Percentiles rank a stretch among this genome's conserved stretches.
Conservation (phyloP, 2,888 invertebrate species). For the Rhodophaea formosa region DNA sequence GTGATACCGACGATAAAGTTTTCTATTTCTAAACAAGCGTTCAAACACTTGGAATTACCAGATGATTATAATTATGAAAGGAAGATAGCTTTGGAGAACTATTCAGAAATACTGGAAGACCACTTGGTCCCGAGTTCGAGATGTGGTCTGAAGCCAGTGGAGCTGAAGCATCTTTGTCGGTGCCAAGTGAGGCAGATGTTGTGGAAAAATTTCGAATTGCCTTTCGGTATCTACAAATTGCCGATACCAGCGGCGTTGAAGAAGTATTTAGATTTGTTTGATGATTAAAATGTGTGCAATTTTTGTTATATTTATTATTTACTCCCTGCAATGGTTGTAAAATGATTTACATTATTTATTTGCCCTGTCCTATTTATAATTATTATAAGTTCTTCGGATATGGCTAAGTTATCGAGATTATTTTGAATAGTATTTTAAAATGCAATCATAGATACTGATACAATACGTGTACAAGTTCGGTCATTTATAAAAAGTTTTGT, state of each 20-base stretch:
- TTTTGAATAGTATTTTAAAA: no score
- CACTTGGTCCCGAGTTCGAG: slow-evolving; percentile 82
- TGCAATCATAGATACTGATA: no score
- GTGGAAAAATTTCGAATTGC: slow-evolving; percentile 86
- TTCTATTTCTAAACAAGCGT: slow-evolving; percentile 58
- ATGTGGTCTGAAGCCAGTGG: slow-evolving; percentile 83
- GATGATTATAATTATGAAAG: slow-evolving; percentile 72
- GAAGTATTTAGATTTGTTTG: slow-evolving; percentile 87
- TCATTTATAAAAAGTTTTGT: no score
- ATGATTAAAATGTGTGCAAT: slow-evolving; percentile 75
- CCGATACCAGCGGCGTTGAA: slow-evolving; percentile 84
- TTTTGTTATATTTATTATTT: slow-evolving; percentile 10
- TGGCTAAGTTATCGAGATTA: no score
- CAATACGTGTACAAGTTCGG: no score
- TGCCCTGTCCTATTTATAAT: no score
- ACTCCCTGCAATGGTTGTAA: not conserved
- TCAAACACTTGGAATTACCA: slow-evolving; percentile 59
- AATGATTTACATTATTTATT: no score
- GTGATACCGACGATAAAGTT: slow-evolving; percentile 82
- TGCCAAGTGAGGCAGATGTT: slow-evolving; percentile 85
- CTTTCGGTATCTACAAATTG: slow-evolving; percentile 86
- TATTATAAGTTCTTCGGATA: no score
- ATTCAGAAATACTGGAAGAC: slow-evolving; percentile 77
- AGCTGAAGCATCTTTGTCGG: slow-evolving; percentile 88
- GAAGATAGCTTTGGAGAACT: slow-evolving; percentile 63